phyloP scores from a whole-genome alignment of 2,113 vertebrate genomes.

The Ivindomyrus marchei region DNA sequence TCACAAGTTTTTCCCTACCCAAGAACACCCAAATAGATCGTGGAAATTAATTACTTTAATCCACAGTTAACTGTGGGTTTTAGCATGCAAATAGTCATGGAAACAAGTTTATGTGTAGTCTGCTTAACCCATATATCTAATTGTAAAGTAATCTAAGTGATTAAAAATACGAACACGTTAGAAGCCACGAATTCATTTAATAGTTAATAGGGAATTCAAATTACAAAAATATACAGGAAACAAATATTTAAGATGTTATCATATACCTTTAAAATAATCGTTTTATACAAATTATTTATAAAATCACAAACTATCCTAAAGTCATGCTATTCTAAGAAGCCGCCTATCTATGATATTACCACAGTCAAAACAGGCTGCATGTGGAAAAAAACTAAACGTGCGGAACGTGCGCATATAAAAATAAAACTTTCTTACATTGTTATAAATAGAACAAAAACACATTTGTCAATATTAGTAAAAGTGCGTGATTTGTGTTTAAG shows the following conservation, averaged over 20 bases:
- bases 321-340: background rate
- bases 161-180: background rate
- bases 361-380: background rate
- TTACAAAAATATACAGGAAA: slow-evolving; percentile 20
- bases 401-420: slow-evolving; percentile 26
- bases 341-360: background rate
- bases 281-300: background rate
- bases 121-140: slow-evolving; percentile 29
- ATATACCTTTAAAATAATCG: slow-evolving; percentile 13
- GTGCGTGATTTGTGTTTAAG: slow-evolving; percentile 3
- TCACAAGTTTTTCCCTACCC: slow-evolving; percentile 36
- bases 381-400: background rate
- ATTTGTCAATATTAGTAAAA: slow-evolving; percentile 8
- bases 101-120: slow-evolving; percentile 35
- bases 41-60: slow-evolving; percentile 29
- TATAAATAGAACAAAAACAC: background rate
- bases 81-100: slow-evolving; percentile 31
- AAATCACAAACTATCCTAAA: slow-evolving; percentile 3
- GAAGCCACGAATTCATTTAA: background rate
- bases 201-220: slow-evolving; percentile 22
- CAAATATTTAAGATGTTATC: slow-evolving; percentile 10
- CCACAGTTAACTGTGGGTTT: background rate
- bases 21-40: slow-evolving; percentile 3
- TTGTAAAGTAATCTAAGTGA: background rate
- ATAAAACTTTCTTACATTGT: background rate